Conservation (phyloP, 2,113 vertebrate genomes). For the Rhinoderma darwinii region DNA sequence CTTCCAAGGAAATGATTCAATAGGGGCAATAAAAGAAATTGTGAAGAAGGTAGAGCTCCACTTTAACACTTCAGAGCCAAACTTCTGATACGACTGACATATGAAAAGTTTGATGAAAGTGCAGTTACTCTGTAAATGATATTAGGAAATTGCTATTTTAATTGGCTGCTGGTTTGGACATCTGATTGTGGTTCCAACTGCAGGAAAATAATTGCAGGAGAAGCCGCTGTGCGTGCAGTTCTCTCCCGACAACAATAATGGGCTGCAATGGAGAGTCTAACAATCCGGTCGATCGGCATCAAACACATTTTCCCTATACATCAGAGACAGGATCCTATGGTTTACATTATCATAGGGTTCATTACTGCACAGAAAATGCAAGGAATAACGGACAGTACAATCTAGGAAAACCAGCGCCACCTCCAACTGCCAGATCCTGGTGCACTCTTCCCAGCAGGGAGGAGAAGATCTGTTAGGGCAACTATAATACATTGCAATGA, state of each 20-base stretch:
- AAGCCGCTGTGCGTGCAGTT: neutral
- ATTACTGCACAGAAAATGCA: neutral
- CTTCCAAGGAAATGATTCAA: no score
- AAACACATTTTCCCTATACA: neutral
- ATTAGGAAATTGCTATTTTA: neutral
- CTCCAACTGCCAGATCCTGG: neutral
- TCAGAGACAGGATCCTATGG: neutral
- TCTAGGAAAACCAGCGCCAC: neutral
- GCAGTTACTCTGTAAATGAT: neutral
- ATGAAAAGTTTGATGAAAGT: neutral
- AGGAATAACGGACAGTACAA: neutral
- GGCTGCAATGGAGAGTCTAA: neutral
- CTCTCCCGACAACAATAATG: neutral
- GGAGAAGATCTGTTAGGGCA: neutral
- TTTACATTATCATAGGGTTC: neutral
- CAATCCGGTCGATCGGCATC: neutral
- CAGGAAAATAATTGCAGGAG: neutral
- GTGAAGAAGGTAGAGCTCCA: neutral
- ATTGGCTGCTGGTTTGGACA: no score
- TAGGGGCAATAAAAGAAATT: neutral
- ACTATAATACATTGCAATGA: neutral
- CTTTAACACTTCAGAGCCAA: neutral
- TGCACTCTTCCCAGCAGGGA: neutral
- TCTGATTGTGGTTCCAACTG: neutral
- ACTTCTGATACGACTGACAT: no score